Conservation (phyloP, 2,113 vertebrate genomes). For the Varanus salvator region DNA sequence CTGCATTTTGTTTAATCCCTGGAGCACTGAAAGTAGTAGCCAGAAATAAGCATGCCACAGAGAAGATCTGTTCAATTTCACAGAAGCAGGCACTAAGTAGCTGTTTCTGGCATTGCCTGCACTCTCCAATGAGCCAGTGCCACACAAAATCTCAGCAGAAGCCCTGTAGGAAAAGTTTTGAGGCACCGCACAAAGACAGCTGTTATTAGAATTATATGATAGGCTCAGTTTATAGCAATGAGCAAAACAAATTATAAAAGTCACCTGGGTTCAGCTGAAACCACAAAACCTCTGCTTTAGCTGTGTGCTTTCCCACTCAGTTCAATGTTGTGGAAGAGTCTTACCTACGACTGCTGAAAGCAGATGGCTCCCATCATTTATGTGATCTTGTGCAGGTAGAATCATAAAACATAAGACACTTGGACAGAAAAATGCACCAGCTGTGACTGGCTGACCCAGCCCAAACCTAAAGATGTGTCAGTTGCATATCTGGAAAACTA, state of each 20-base stretch:
- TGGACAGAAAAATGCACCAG: neutral
- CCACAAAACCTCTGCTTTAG: neutral
- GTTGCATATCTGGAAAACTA: neutral
- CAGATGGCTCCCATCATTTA: neutral
- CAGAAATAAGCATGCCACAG: constrained; percentile 64
- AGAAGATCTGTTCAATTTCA: constrained; percentile 51
- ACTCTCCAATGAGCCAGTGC: constrained; percentile 59
- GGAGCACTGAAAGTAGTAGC: constrained; percentile 46
- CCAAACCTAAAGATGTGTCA: neutral
- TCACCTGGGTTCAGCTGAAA: constrained; percentile 26
- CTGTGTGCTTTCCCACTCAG: constrained; percentile 10
- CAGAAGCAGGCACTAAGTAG: constrained; percentile 57
- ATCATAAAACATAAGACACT: neutral
- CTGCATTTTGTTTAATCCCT: constrained; percentile 42
- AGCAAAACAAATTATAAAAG: constrained; percentile 39
- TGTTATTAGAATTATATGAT: constrained; percentile 59
- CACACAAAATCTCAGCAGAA: constrained; percentile 59
- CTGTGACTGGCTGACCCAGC: neutral
- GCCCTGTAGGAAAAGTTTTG: constrained; percentile 41
- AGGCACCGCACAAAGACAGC: constrained; percentile 56
- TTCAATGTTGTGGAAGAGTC: neutral
- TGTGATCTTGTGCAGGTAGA: neutral
- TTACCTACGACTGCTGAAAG: constrained; percentile 1
- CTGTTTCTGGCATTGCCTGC: constrained; percentile 64
- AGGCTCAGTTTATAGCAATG: constrained; percentile 47